Evolutionary conservation across 1,140 invertebrate genomes (phyloP), one percentile per base, ranked within the genome.

Genomic region (Meloidogyne exigua): DNA sequence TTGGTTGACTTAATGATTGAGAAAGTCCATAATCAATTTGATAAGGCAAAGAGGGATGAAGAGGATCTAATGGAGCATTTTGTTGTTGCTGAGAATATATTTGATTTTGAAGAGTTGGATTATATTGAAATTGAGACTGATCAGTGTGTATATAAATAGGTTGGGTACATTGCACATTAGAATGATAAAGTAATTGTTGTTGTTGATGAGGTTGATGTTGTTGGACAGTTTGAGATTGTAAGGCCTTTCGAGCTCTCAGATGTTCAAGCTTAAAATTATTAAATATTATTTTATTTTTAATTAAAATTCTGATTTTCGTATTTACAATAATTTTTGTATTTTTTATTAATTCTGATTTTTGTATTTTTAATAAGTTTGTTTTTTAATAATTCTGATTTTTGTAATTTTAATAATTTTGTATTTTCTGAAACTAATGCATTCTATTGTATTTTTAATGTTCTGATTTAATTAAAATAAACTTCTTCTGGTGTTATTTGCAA

Each of bases 1-100:
- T n/a, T n/a, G 49, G 49, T n/a, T 57, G 4, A 57, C 21, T 57
- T n/a, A 57, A 9, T 9, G 49, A 57, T 57, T 57, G 49, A n/a
- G 49, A 9, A 57, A 57, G n/a, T n/a, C 49, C 49, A 21, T 57
- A 57, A 57, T 57, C 49, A 1, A 57, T 57, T n/a, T 57, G 15
- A 57, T 57, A 57, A 57, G 49, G 49, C 7, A 57, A 21, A n/a
- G 18, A n/a, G 10, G 49, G 49, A n/a, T n/a, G 49, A 57, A 57
- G 49, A 9, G 49, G 49, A 57, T 57, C 49, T 57, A 57, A 57
- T 9, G 49, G 49, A 9, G 18, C 18, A n/a, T n/a, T 57, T 57
- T 57, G 49, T n/a, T 57, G 49, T n/a, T 57, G 49, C 21, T 57
- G 49, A 57, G 49, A n/a, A 57, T 57, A 57, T n/a, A n/a, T 57